phyloP scores from a whole-genome alignment of 2,888 invertebrate genomes.

The Chromoteleia sp. region DNA sequence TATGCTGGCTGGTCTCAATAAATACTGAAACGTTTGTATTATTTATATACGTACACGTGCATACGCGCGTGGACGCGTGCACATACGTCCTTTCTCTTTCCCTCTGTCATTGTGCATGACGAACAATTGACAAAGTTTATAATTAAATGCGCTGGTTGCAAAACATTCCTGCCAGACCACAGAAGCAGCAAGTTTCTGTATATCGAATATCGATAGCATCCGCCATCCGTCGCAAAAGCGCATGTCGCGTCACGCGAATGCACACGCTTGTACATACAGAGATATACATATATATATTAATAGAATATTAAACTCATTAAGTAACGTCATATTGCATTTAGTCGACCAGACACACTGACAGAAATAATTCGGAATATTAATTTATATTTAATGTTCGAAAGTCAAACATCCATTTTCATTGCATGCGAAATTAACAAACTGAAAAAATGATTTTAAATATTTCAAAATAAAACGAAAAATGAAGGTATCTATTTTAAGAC shows the following conservation, averaged over 20 bases:
- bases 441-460: too few species aligned
- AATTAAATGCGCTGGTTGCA: constrained; percentile 55
- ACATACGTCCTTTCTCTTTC: not conserved
- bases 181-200: constrained; percentile 63
- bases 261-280: too few species aligned
- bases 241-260: constrained; percentile 64
- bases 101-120: constrained; percentile 13
- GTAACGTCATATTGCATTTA: constrained; percentile 2
- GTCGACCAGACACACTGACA: not conserved
- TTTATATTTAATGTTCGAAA: not conserved
- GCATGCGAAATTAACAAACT: not conserved
- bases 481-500: too few species aligned
- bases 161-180: constrained; percentile 49
- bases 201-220: constrained; percentile 69
- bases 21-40: constrained; percentile 1
- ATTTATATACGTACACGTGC: not conserved
- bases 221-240: constrained; percentile 60
- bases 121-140: constrained; percentile 57
- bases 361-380: constrained; percentile 12
- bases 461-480: too few species aligned
- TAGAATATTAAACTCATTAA: constrained; percentile 14
- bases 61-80: not conserved
- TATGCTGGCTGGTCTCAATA: constrained; percentile 2
- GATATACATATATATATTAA: too few species aligned
- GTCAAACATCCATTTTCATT: not conserved